Evolutionary conservation across 2,888 invertebrate genomes (phyloP).

Genomic region (Pimpla rufipes): DNA sequence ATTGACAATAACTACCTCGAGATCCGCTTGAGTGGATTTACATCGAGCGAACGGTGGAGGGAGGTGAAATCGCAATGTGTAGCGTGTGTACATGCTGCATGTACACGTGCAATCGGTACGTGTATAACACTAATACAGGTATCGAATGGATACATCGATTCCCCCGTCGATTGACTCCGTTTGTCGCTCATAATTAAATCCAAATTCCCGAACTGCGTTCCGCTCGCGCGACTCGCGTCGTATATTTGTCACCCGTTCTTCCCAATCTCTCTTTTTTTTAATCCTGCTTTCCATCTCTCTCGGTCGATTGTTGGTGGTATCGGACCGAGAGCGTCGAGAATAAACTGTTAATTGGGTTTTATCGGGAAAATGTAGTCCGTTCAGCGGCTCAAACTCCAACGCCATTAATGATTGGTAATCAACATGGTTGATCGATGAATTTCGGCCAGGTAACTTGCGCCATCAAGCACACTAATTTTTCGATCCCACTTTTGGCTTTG

Average conservation of each 20-base stretch:
- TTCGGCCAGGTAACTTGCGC: constrained; percentile 10
- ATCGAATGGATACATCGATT: constrained; percentile 34
- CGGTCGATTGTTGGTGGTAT: background rate
- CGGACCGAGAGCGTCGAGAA: constrained; percentile 21
- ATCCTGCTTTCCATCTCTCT: background rate
- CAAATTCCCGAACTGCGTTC: constrained; percentile 12
- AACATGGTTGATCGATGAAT: constrained; percentile 46
- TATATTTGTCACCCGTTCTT: constrained; percentile 5
- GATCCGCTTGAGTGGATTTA: constrained; percentile 40
- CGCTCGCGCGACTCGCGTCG: background rate
- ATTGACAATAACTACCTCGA: constrained; percentile 48
- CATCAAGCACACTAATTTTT: constrained; percentile 39
- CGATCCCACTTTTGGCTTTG: constrained; percentile 28
- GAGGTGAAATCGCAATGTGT: background rate
- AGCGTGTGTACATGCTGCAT: background rate
- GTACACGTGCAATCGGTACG: background rate
- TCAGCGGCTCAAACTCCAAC: background rate
- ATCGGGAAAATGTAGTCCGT: constrained; percentile 28
- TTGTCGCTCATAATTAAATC: constrained; percentile 45
- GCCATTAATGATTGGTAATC: constrained; percentile 61
- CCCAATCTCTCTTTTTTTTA: constrained; percentile 19
- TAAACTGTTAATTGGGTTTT: constrained; percentile 61
- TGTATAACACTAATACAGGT: constrained; percentile 6
- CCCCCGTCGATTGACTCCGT: background rate
- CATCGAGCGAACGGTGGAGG: constrained; percentile 1